phyloP scores from a whole-genome alignment of 2,888 invertebrate genomes.

The Limenitis camilla region DNA sequence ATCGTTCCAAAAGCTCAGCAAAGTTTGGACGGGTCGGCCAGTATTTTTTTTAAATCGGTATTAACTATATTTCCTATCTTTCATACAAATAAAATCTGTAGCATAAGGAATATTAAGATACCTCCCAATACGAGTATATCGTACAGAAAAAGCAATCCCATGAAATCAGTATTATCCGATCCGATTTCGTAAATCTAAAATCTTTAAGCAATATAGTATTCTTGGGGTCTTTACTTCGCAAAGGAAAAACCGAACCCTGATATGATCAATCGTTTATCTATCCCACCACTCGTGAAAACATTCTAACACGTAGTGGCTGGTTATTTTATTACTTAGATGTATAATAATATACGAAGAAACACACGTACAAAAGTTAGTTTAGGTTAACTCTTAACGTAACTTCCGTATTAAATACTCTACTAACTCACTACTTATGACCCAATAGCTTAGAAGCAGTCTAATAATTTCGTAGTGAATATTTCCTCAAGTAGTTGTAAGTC shows the following conservation, averaged over 20 bases:
- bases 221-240: neutral
- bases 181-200: slow-evolving; percentile 5
- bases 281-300: slow-evolving; percentile 7
- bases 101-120: neutral
- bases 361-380: too few relatives aligned
- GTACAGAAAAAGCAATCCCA: neutral
- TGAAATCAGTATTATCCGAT: slow-evolving; percentile 3
- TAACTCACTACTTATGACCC: too few relatives aligned
- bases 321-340: neutral
- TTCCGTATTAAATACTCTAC: too few relatives aligned
- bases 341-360: neutral
- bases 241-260: slow-evolving; percentile 1
- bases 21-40: too few relatives aligned
- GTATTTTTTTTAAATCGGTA: too few relatives aligned
- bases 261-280: slow-evolving; percentile 9
- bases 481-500: too few relatives aligned
- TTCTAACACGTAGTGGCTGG: slow-evolving; percentile 3
- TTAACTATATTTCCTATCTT: too few relatives aligned
- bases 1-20: too few relatives aligned
- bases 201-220: neutral
- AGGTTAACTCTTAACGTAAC: too few relatives aligned
- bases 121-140: neutral
- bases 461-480: too few relatives aligned
- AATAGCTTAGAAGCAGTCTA: too few relatives aligned
- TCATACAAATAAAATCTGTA: too few relatives aligned